phyloP scores from a whole-genome alignment of 2,888 invertebrate genomes.

The Beris chalybata region DNA sequence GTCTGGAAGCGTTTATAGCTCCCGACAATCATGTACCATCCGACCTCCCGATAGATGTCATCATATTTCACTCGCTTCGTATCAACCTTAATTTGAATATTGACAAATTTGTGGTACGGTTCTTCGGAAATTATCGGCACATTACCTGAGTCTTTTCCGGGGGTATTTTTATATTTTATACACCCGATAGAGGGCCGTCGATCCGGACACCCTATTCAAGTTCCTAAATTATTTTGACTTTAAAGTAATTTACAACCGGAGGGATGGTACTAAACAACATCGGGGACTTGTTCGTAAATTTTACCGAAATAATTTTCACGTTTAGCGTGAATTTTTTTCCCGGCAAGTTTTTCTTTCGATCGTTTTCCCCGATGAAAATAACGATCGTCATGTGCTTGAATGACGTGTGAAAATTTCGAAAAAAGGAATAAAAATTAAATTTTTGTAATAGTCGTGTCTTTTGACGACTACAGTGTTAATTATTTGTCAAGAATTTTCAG shows the following conservation, averaged over 20 bases:
- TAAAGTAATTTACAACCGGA: conserved; percentile 16
- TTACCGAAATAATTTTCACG: conserved; percentile 16
- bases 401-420: conserved; percentile 18
- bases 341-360: not conserved
- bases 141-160: not conserved
- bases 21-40: not conserved
- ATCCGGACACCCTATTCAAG: not conserved
- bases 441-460: no score
- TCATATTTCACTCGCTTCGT: conserved; percentile 36
- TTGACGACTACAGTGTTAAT: no score
- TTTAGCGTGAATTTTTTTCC: not conserved
- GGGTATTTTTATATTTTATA: conserved; percentile 4
- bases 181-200: not conserved
- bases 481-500: no score
- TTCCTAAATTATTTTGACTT: conserved; percentile 25
- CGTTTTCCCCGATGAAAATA: conserved; percentile 8
- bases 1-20: not conserved
- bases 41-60: not conserved
- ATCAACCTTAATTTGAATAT: conserved; percentile 38
- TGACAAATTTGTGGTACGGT: conserved; percentile 37
- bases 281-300: conserved; percentile 18
- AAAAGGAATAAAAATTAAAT: no score
- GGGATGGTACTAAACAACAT: conserved; percentile 12
- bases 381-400: conserved; percentile 20
- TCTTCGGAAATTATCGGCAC: conserved; percentile 9